Evolutionary conservation across 2,113 vertebrate species (phyloP).

Genomic region (Tonatia bakeri): DNA sequence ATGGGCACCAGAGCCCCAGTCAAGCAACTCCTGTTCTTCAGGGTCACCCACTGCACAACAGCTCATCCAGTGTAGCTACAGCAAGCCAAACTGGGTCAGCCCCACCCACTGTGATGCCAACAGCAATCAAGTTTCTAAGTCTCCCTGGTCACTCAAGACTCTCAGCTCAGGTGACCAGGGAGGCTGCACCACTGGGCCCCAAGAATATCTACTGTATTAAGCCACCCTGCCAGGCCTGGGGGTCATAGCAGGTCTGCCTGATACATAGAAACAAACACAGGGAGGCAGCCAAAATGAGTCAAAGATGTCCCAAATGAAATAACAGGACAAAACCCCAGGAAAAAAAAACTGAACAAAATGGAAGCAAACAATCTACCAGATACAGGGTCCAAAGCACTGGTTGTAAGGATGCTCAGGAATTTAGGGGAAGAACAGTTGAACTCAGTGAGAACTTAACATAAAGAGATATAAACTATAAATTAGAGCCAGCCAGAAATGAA

Average conservation of each 20-base stretch:
- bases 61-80: background rate
- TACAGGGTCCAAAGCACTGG: background rate
- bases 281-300: background rate
- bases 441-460: background rate
- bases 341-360: background rate
- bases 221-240: background rate
- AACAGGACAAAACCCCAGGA: background rate
- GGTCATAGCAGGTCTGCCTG: background rate
- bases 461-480: background rate
- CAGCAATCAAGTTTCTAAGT: background rate
- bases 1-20: background rate
- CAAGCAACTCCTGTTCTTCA: background rate
- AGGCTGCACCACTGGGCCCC: background rate
- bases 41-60: background rate
- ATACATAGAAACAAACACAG: background rate
- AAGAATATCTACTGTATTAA: background rate
- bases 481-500: background rate
- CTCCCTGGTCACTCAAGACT: too few relatives aligned
- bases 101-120: background rate
- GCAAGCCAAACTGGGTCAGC: background rate
- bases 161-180: background rate
- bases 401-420: background rate
- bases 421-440: background rate
- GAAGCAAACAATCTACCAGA: background rate
- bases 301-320: background rate